Evolutionary conservation across 92 coral and sea anemone genomes (phyloP), one percentile per base, ranked within the genome.

Genomic region (Metridium senile): DNA sequence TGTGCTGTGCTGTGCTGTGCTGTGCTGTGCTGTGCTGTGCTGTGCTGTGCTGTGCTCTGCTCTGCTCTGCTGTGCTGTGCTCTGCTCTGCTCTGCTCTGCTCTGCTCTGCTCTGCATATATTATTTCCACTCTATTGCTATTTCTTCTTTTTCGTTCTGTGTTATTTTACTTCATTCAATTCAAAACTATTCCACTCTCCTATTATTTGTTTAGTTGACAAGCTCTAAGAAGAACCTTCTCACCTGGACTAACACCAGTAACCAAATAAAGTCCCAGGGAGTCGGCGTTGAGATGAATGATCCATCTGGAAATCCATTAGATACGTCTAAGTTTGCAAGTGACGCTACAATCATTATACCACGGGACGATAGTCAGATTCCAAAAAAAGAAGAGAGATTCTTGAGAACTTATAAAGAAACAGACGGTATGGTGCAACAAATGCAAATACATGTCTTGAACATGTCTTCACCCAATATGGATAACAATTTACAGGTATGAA

Each of bases 181-280:
- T 39, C 49, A 4, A 39, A 4, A 4, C 49, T 39, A 39, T 39
- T 39, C 49, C 8, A 39, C 49, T 39, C 49, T 39, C 49, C 13
- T 59, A n/a, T 16, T 28, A 6, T 63, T 16, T 30, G 6, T 63
- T 6, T 68, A 93, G 94, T 58, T 87, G 78, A 53, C 79, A 18
- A 71, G 93, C 31, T 57, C 81, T 21, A 52, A 73, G 11, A 21
- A 31, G 8, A 86, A 80, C 75, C 68, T 90, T 2, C 70, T 66
- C 58, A 78, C 85, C 23, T 94, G 98, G 98, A 80, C 85, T 21
- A 89, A 86, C 63, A 80, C 92, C 46, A 94, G 98, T 76, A 22
- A 39, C 19, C 70, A 52, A 0, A 77, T 91, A 33, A 87, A 87
- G 17, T 88, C 97, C 7, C 81, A 79, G 22, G 26, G 68, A 1